phyloP scores from a whole-genome alignment of 2,113 vertebrate species.

The Aldabrachelys gigantea region DNA sequence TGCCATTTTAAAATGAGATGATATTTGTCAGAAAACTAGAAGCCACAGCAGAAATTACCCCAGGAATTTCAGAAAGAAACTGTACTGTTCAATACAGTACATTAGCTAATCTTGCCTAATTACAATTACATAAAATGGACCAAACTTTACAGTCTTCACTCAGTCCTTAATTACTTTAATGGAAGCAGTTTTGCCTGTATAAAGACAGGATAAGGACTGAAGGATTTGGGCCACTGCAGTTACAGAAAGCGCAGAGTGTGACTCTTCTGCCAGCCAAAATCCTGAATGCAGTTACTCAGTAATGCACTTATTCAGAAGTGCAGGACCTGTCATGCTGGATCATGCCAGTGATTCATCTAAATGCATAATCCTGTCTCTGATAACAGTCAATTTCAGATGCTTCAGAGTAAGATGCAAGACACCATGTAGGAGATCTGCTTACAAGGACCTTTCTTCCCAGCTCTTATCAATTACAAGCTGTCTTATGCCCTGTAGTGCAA shows the following conservation, averaged over 20 bases:
- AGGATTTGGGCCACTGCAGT: background rate
- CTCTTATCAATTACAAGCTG: background rate
- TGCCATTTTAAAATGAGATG: background rate
- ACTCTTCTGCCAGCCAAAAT: background rate
- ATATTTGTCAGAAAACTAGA: background rate
- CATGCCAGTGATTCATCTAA: background rate
- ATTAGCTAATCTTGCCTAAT: background rate
- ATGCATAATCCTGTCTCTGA: background rate
- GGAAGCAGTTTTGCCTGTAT: background rate
- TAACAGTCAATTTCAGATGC: background rate
- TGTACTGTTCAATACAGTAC: background rate
- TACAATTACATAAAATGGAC: background rate
- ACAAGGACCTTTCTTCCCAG: background rate
- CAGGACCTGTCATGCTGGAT: background rate
- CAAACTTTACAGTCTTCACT: background rate
- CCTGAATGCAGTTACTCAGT: background rate
- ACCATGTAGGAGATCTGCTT: background rate
- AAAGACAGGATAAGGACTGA: background rate
- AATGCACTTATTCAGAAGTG: background rate
- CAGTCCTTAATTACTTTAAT: background rate
- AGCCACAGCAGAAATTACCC: background rate
- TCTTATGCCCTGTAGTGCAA: background rate
- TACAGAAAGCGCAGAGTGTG: background rate
- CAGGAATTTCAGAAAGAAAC: background rate
- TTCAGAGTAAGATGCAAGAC: background rate